Base-by-base conservation (phyloP, 2,113 vertebrate species). In the Beaufortia kweichowensis region DNA sequence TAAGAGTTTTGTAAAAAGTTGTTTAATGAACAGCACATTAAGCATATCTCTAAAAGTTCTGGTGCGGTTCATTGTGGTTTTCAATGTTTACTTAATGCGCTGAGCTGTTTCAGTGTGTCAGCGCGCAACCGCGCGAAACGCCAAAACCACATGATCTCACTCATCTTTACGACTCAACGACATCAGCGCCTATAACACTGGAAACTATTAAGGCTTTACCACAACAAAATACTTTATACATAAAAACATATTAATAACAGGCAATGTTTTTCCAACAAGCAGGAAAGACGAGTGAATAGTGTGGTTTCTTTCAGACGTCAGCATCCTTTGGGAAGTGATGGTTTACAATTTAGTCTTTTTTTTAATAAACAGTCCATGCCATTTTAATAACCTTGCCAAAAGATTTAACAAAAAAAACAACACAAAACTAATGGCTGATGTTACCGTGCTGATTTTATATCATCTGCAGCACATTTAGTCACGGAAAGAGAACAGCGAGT, bases 211-310 rank as follows among this genome's bases (percentile, higher is more conserved):
- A 72, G 43, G 24, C 24, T 57, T 59, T 19, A 39, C 81, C 77
- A 43, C 72, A 76, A 71, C 41, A 57, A 60, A 76, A 79, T 53
- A 43, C 73, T 79, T 79, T 79, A 61, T 72, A 79, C 55, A 61
- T 72, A 73, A 57, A 69, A 76, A 67, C 61, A 72, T 61, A 82
- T 82, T 76, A 76, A 76, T 70, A 65, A 79, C 73, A 67, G 81
- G 59, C 77, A 59, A 9, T 61, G 61, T 76, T 70, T 48, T 33
- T 59, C 53, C 41, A 50, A 24, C 8, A 57, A 61, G 29, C 21
- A 56, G 41, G 53, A 59, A 24, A 68, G 59, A 68, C 19, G 43
- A 68, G 31, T 33, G 46, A 59, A 61, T 65, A 70, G 59, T 63
- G 57, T 60, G 59, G 77, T 70, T 78, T 75, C 65, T 68, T 33